Evolutionary conservation across 2,797 vertebrate species (phyloP).

Genomic region (Oryzias dopingdopingensis): DNA sequence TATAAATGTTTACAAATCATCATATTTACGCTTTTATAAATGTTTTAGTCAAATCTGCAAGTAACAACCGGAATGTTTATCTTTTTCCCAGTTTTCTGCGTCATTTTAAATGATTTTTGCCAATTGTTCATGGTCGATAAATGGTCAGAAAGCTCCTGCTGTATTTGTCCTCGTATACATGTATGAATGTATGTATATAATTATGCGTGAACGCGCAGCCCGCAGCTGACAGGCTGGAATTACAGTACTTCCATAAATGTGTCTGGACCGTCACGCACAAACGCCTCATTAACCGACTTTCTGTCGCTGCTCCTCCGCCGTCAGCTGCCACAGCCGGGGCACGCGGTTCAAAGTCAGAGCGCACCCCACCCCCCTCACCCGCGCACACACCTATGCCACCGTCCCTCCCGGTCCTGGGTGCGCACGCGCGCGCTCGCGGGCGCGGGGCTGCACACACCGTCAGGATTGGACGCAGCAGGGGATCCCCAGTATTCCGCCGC

Average conservation of each 20-base stretch:
- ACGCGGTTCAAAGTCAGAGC: conserved; percentile 39
- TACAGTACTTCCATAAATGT: neutral
- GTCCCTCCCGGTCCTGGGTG: conserved; percentile 3
- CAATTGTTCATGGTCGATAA: too few relatives aligned
- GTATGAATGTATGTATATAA: too few relatives aligned
- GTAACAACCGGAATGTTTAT: too few relatives aligned
- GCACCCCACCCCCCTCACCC: conserved; percentile 4
- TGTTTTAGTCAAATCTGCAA: too few relatives aligned
- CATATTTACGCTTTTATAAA: too few relatives aligned
- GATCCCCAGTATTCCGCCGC: conserved; percentile 62
- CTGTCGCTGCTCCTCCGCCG: neutral
- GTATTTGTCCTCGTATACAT: too few relatives aligned
- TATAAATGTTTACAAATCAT: too few relatives aligned
- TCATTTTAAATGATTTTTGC: too few relatives aligned
- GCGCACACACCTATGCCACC: conserved; percentile 1
- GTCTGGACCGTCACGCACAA: conserved; percentile 1
- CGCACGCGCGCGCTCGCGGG: neutral
- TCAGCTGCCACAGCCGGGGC: conserved; percentile 37
- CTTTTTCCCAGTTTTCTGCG: too few relatives aligned
- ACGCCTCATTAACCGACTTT: conserved; percentile 14
- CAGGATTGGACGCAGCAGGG: conserved; percentile 74
- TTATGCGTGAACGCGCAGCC: too few relatives aligned
- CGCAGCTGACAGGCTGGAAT: neutral
- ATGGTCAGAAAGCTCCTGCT: too few relatives aligned
- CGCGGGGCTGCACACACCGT: conserved; percentile 29